A percentile compares a stretch with the other conserved stretches of the same genome.
phyloP scores from a whole-genome alignment of 2,888 invertebrate genomes.

The Netelia inedita region DNA sequence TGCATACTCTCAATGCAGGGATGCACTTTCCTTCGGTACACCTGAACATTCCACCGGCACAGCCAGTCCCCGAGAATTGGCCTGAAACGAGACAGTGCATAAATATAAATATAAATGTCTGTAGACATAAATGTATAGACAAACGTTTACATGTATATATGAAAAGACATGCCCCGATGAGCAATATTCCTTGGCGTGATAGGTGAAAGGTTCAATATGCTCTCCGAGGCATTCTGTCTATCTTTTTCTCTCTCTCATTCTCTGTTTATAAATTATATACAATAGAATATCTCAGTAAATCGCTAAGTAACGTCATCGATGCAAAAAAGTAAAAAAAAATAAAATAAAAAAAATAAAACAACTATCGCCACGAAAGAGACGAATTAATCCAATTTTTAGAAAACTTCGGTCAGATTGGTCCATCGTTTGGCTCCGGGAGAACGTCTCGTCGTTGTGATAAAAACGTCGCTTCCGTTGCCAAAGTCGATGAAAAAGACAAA shows the following conservation, averaged over 20 bases:
- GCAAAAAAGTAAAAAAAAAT: conserved; percentile 11
- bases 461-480: conserved; percentile 17
- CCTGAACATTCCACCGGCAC: conserved; percentile 92
- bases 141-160: conserved; percentile 31
- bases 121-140: conserved; percentile 27
- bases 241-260: no score
- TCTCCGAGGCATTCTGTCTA: conserved; percentile 67
- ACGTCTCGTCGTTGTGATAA: conserved; percentile 24
- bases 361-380: background rate
- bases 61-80: conserved; percentile 80
- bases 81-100: conserved; percentile 73
- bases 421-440: conserved; percentile 1
- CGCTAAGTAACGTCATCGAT: background rate
- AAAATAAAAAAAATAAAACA: background rate
- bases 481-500: conserved; percentile 2
- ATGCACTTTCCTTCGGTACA: conserved; percentile 96
- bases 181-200: conserved; percentile 80
- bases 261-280: conserved; percentile 31
- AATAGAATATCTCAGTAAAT: background rate
- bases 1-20: conserved; percentile 94
- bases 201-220: conserved; percentile 83
- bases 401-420: background rate
- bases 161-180: conserved; percentile 67
- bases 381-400: background rate
- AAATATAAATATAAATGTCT: conserved; percentile 56